Conservation (phyloP, 1,140 invertebrate species). For the Drosophila arizonae region DNA sequence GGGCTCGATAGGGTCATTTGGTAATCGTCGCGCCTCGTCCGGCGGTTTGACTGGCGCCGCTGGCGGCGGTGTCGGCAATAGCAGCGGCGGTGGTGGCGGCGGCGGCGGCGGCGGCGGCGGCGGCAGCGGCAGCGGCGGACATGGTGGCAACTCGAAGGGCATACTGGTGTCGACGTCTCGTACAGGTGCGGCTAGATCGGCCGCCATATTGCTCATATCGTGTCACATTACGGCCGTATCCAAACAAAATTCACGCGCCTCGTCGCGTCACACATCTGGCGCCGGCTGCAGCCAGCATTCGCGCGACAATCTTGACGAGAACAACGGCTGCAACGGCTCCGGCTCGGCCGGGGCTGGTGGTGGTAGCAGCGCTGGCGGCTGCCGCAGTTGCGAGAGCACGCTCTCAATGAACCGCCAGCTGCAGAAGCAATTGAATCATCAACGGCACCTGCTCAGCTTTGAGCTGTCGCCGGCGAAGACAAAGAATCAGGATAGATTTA, state of each 20-base stretch:
- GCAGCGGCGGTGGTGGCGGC: conserved; percentile 82
- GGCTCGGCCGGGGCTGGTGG: conserved; percentile 35
- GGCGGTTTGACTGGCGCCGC: conserved; percentile 83
- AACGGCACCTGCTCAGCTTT: conserved; percentile 81
- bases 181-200: conserved; percentile 93
- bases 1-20: conserved; percentile 85
- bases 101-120: conserved; percentile 72
- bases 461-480: conserved; percentile 79
- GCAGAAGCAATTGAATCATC: conserved; percentile 82
- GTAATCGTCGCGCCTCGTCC: conserved; percentile 85
- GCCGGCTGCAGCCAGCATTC: conserved; percentile 81
- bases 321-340: conserved; percentile 30
- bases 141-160: conserved; percentile 82
- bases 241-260: conserved; percentile 76
- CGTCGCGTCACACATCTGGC: conserved; percentile 79
- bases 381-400: conserved; percentile 80
- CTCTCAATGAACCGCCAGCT: conserved; percentile 82
- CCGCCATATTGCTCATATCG: conserved; percentile 95
- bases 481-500: conserved; percentile 82
- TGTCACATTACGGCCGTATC: conserved; percentile 87
- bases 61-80: conserved; percentile 40
- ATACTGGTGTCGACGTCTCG: conserved; percentile 88
- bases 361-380: conserved; percentile 57
- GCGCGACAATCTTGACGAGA: conserved; percentile 77
- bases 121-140: conserved; percentile 62